Percentiles rank a stretch among this genome's conserved stretches.
Evolutionary conservation across 2,888 invertebrate genomes (phyloP).

Genomic region (Stenoptilia bipunctidactyla): DNA sequence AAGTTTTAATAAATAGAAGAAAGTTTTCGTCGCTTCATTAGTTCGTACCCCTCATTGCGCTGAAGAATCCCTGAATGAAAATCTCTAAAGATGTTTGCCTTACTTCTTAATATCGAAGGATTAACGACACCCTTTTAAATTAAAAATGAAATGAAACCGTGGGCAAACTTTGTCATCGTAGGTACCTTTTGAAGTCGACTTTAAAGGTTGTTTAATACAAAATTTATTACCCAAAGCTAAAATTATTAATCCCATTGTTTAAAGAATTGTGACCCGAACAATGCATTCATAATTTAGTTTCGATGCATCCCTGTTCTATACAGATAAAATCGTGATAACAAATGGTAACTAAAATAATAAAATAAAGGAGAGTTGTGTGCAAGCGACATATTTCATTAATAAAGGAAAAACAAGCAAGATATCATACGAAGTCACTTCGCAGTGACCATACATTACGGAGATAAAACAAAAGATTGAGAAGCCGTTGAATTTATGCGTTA

Average conservation of each 20-base stretch:
- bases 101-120: constrained; percentile 53
- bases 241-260: constrained; percentile 60
- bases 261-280: constrained; percentile 56
- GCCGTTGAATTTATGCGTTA: constrained; percentile 61
- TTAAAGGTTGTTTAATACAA: constrained; percentile 41
- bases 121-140: constrained; percentile 57
- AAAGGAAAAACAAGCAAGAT: constrained; percentile 63
- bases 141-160: constrained; percentile 43
- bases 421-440: constrained; percentile 68
- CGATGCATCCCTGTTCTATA: constrained; percentile 58
- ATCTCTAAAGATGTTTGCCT: constrained; percentile 42
- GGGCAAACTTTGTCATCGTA: not conserved
- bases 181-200: not conserved
- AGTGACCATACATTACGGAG: constrained; percentile 69
- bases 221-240: constrained; percentile 55
- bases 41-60: constrained; percentile 28
- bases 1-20: constrained; percentile 8
- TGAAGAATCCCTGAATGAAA: constrained; percentile 22
- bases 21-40: constrained; percentile 48
- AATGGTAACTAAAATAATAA: constrained; percentile 71
- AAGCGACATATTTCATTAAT: constrained; percentile 71
- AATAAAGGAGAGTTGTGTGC: constrained; percentile 50
- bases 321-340: constrained; percentile 70
- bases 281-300: constrained; percentile 67
- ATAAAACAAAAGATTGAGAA: constrained; percentile 61